These are phyloP conservation scores for Halichondria panicea DNA, from an alignment of 37 sponge, comb jelly and placozoan species.

Conservation along the genomic window DNA sequence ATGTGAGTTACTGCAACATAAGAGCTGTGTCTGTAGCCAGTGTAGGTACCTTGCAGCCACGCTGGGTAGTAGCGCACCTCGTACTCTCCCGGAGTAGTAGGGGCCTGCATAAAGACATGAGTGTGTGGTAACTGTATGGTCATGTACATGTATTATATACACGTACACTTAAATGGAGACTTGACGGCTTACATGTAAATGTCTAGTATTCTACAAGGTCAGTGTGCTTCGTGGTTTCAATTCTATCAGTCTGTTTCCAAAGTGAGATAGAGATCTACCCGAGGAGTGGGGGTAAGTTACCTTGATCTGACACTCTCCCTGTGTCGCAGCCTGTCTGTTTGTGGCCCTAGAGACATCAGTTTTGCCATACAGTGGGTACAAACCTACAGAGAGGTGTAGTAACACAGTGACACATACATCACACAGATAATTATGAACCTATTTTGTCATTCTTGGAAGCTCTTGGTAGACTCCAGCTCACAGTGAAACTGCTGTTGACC, in stretches of 20 bases:
- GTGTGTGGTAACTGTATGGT: not conserved
- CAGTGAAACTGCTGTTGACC: conserved; percentile 26
- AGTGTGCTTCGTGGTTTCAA: too few species aligned
- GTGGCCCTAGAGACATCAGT: not conserved
- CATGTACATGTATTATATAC: too few species aligned
- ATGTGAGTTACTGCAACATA: conserved; percentile 29
- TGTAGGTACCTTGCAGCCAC: conserved; percentile 23
- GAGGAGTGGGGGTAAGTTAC: too few species aligned
- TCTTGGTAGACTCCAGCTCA: conserved; percentile 45
- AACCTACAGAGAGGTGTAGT: not conserved
- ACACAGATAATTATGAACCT: not conserved
- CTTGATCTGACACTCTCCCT: conserved; percentile 5
- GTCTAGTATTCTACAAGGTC: too few species aligned
- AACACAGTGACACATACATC: not conserved
- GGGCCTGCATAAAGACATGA: conserved; percentile 33
- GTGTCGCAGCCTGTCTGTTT: not conserved
- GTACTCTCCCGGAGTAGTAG: conserved; percentile 51
- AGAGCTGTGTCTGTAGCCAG: conserved; percentile 22
- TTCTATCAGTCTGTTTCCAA: too few species aligned
- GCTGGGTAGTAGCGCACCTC: conserved; percentile 59
- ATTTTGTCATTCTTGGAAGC: conserved; percentile 43
- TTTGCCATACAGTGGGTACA: not conserved
- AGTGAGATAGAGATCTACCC: too few species aligned
- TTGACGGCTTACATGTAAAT: too few species aligned
- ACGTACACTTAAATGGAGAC: too few species aligned